Evolutionary conservation across 1,140 invertebrate species (phyloP).

Genomic region (Augochlora pura): DNA sequence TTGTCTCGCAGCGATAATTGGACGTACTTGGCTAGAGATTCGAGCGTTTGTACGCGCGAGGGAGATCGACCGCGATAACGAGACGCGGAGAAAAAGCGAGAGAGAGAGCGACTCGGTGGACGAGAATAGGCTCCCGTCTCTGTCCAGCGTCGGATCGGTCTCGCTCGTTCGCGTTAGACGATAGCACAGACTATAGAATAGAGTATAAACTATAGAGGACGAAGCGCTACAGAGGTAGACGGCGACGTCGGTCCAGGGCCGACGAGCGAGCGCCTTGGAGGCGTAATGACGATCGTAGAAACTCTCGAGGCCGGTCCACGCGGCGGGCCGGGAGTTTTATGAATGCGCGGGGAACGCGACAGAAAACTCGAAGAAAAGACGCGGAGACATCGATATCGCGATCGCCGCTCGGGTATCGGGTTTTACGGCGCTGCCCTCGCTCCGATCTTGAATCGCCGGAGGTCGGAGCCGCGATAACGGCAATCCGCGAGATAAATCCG

Average conservation of each 20-base stretch:
- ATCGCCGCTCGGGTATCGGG: constrained; percentile 17
- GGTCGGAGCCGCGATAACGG: background rate
- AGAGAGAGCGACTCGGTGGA: too few species aligned
- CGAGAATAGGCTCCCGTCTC: constrained; percentile 45
- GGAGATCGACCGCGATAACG: too few species aligned
- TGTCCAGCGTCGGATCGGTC: constrained; percentile 28
- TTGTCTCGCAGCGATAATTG: constrained; percentile 62
- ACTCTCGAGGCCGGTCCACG: constrained; percentile 64
- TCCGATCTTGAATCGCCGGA: background rate
- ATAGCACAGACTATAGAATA: constrained; percentile 8
- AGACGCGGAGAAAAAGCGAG: too few species aligned
- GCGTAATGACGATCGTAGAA: constrained; percentile 70
- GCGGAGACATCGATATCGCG: constrained; percentile 25
- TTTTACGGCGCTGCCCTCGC: background rate
- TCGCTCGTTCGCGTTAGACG: constrained; percentile 42
- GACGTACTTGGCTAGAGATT: constrained; percentile 46
- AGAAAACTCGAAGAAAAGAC: constrained; percentile 33
- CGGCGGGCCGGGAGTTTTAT: constrained; percentile 54
- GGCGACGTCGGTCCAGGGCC: constrained; percentile 64
- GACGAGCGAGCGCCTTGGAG: constrained; percentile 68
- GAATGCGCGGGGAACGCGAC: constrained; percentile 49
- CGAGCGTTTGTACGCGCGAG: constrained; percentile 3
- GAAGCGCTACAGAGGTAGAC: constrained; percentile 7
- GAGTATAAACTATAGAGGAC: too few species aligned
- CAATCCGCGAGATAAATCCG: background rate